Evolutionary conservation across 1,140 invertebrate genomes (phyloP), one percentile per base, ranked within the genome.

Genomic region (Microplitis demolitor): DNA sequence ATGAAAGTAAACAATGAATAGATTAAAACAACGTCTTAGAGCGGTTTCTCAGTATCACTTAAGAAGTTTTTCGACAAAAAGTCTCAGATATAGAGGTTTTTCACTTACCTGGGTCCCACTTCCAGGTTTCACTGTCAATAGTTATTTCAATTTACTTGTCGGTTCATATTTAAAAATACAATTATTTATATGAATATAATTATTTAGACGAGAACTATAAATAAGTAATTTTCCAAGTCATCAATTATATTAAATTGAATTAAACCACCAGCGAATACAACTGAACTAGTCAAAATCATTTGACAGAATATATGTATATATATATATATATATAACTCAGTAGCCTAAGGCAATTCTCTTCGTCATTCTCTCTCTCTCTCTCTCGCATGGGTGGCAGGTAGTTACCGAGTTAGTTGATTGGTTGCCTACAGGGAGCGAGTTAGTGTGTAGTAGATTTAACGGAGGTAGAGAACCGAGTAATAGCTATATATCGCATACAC

Each of bases 321-420:
- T 45, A 45, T 45, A 6, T 45, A 45, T 45, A 9, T 5, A 24
- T 60, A 34, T 68, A 45, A 68, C 31, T 16, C 33, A 68, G 31
- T 39, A 4, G 62, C 70, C 53, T 66, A 14, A 34, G 70, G 63
- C 62, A 16, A 66, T 66, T 35, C n/a, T 35, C 54, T 3, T 61
- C 34, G 68, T 66, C 63, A 72, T 72, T 72, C 53, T 72, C 63
- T 72, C 39, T 45, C 39, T 45, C 39, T 45, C 6, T 45, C 39
- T 1, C 8, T 39, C 35, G 69, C 61, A 66, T 54, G 71, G 74
- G 76, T 74, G 75, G 71, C 71, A 73, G 78, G 75, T 79, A 78
- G 79, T 78, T 79, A 79, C 72, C 74, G 78, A 81, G 79, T 80
- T 80, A 80, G 81, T 75, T 83, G 80, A 84, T 83, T 82, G 81